Conservation (phyloP, 1,140 invertebrate species). For the Panagrolaimus sp. region DNA sequence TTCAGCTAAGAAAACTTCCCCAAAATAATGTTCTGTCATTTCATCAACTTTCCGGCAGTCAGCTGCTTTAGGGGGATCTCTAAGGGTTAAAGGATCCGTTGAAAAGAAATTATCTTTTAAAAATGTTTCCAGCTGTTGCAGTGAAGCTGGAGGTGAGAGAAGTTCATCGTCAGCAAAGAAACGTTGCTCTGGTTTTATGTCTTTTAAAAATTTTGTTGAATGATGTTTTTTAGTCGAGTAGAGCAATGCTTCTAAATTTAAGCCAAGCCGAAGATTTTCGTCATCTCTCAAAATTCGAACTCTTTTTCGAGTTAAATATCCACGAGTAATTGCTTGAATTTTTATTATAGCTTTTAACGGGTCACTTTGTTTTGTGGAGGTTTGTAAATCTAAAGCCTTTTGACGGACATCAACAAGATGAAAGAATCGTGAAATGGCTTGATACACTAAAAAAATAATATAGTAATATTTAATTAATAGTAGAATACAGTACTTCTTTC, state of each 20-base stretch:
- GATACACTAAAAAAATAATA: neutral
- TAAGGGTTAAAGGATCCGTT: neutral
- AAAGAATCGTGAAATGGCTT: neutral
- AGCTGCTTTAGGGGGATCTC: neutral
- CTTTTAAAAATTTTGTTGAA: neutral
- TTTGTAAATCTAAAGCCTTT: neutral
- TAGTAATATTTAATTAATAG: too few relatives aligned
- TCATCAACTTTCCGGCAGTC: neutral
- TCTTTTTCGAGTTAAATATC: neutral
- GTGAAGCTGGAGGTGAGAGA: neutral
- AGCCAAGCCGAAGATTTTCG: neutral
- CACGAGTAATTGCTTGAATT: slow-evolving; percentile 3
- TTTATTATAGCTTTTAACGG: neutral
- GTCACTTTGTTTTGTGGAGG: neutral
- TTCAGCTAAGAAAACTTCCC: neutral
- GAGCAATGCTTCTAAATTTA: neutral
- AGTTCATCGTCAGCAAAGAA: neutral
- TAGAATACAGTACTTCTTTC: neutral
- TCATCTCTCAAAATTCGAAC: neutral
- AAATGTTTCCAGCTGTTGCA: neutral
- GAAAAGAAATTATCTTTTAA: neutral
- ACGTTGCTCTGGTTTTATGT: neutral
- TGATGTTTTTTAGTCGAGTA: neutral
- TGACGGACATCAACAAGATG: neutral
- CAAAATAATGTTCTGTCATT: neutral